Percentiles rank a stretch among this genome's conserved stretches.
Conservation (phyloP, 1,140 invertebrate species). For the Drosophila azteca region DNA sequence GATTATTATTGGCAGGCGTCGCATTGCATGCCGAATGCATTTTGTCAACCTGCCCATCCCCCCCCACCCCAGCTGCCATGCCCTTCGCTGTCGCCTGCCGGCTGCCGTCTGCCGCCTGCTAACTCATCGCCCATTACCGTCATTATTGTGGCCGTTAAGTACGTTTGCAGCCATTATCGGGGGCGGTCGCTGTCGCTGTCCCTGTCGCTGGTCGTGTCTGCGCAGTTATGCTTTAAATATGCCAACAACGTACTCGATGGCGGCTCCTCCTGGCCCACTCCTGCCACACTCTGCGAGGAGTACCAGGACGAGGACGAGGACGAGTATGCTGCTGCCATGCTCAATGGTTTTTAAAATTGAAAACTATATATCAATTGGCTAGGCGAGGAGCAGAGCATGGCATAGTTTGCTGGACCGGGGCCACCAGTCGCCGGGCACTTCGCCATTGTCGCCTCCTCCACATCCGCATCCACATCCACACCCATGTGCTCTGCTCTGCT, state of each 20-base stretch:
- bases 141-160: constrained; percentile 81
- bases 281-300: too few species aligned
- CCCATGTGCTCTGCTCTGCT: too few species aligned
- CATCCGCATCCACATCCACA: too few species aligned
- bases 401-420: constrained; percentile 27
- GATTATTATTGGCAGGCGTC: constrained; percentile 68
- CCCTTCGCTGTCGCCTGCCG: too few species aligned
- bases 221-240: constrained; percentile 71
- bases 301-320: too few species aligned
- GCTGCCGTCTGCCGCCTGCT: too few species aligned
- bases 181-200: background rate
- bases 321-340: constrained; percentile 43
- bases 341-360: constrained; percentile 83
- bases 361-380: constrained; percentile 83
- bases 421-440: background rate
- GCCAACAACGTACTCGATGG: constrained; percentile 27
- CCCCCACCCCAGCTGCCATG: too few species aligned
- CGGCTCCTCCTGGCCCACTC: background rate
- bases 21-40: constrained; percentile 65
- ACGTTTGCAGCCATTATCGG: constrained; percentile 65
- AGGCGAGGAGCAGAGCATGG: constrained; percentile 56
- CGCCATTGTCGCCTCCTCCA: constrained; percentile 19
- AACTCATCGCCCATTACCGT: constrained; percentile 72
- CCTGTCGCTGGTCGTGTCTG: constrained; percentile 5
- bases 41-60: constrained; percentile 62